Percentiles rank a stretch among this genome's conserved stretches.
Conservation (phyloP, 2,797 vertebrate genomes). For the Anguilla pacifica region DNA sequence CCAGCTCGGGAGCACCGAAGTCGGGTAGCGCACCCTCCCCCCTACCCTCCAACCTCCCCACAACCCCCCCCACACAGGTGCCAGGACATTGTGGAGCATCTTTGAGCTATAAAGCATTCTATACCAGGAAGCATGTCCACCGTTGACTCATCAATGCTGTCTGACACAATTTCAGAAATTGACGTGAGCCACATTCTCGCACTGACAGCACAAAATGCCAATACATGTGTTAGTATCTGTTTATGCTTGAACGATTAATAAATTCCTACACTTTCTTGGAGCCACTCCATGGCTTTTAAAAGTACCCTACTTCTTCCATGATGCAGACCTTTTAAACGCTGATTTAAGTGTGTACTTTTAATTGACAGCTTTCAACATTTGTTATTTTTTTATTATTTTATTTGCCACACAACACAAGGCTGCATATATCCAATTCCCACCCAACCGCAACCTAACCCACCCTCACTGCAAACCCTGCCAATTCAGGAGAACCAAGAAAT, state of each 20-base stretch:
- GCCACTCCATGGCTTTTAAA: background rate
- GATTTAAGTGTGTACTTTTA: background rate
- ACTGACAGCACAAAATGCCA: background rate
- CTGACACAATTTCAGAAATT: background rate
- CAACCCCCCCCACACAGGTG: background rate
- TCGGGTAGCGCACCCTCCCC: conserved; percentile 40
- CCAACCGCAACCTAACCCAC: background rate
- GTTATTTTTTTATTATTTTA: background rate
- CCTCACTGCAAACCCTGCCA: background rate
- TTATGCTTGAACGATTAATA: too few relatives aligned
- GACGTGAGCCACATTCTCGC: background rate
- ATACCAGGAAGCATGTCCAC: conserved; percentile 28
- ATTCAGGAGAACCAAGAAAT: background rate
- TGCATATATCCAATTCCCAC: background rate
- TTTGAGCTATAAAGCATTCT: conserved; percentile 33
- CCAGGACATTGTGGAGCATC: background rate
- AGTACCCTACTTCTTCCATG: background rate
- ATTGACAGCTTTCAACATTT: background rate
- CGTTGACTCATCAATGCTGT: background rate
- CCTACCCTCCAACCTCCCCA: background rate
- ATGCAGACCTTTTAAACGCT: background rate
- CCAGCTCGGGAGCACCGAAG: conserved; percentile 50
- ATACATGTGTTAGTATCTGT: background rate
- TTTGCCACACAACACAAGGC: background rate
- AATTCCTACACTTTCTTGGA: background rate